Evolutionary conservation across 1,140 invertebrate genomes (phyloP).

Genomic region (Drosophila mauritiana): DNA sequence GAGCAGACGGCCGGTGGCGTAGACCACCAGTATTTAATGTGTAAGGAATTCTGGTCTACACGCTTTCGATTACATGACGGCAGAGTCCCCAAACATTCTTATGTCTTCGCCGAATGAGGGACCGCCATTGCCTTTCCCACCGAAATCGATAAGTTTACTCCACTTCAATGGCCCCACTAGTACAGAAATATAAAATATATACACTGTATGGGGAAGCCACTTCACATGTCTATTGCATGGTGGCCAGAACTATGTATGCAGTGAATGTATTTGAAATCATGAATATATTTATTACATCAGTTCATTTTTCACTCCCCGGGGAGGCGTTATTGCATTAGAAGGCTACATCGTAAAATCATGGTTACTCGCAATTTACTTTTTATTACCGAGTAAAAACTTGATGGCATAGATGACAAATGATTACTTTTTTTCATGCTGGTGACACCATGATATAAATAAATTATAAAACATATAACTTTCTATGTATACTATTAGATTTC

Average conservation of each 20-base stretch:
- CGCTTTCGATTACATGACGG: constrained; percentile 57
- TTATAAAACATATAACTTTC: too few relatives aligned
- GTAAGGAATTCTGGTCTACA: constrained; percentile 45
- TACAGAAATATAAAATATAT: not conserved
- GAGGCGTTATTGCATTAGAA: constrained; percentile 23
- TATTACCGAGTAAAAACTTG: constrained; percentile 6
- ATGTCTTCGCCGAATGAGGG: constrained; percentile 61
- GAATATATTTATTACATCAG: constrained; percentile 17
- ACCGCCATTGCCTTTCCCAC: constrained; percentile 23
- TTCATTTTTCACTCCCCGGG: constrained; percentile 6
- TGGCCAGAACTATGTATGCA: constrained; percentile 25
- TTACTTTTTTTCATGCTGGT: not conserved
- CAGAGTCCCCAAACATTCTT: constrained; percentile 63
- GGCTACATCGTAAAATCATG: constrained; percentile 3
- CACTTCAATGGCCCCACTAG: constrained; percentile 10
- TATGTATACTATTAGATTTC: not conserved
- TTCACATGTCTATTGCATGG: constrained; percentile 33
- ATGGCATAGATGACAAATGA: not conserved
- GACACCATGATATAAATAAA: not conserved
- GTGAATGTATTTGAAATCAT: constrained; percentile 8
- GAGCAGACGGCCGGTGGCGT: constrained; percentile 37
- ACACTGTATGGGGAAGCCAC: constrained; percentile 9
- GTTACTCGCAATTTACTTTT: not conserved
- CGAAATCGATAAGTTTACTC: constrained; percentile 65
- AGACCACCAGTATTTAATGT: constrained; percentile 58